Evolutionary conservation across 2,113 vertebrate genomes (phyloP), one percentile per base, ranked within the genome.

Genomic region (Nibea coibor): DNA sequence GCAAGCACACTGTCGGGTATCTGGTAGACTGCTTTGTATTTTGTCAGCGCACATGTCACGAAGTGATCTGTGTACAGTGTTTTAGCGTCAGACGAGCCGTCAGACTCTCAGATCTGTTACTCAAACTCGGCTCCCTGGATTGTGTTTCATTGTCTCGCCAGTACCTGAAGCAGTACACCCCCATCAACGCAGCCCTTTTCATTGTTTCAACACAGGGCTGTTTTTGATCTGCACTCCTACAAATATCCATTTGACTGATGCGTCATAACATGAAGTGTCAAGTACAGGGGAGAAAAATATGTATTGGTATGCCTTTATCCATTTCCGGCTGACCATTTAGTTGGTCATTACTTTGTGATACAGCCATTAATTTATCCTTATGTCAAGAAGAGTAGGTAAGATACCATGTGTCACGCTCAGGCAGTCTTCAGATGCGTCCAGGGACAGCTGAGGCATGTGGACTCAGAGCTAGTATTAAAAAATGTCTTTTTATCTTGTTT

Each of bases 371-470:
- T 74, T 82, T 63, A 50, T 67, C 26, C 10, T 65, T 57, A 16
- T 51, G 51, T 58, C 20, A 65, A 58, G 57, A 73, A 62, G n/a
- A 75, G 39, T 1, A 58, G 83, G 72, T 81, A 57, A 78, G 68
- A 75, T 45, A 17, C 62, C 39, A 43, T 31, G 47, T 58, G 45
- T 57, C 71, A 57, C 8, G 14, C 43, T 69, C 53, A 63, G 69
- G 48, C 51, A 28, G 7, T 71, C 70, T 67, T 58, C n/a, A 48
- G 75, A 78, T 50, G 43, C 31, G 26, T 54, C 17, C 31, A 10
- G 48, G 24, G 28, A 74, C 28, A 80, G 42, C 51, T 66, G 66
- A 51, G 72, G 11, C 16, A 76, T 42, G 24, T 28, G 51, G 50
- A 61, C 11, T 10, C 15, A 63, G 72, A 70, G 19, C 20, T 48